Base-by-base conservation (phyloP, 2,113 vertebrate genomes). In the Clupea harengus region DNA sequence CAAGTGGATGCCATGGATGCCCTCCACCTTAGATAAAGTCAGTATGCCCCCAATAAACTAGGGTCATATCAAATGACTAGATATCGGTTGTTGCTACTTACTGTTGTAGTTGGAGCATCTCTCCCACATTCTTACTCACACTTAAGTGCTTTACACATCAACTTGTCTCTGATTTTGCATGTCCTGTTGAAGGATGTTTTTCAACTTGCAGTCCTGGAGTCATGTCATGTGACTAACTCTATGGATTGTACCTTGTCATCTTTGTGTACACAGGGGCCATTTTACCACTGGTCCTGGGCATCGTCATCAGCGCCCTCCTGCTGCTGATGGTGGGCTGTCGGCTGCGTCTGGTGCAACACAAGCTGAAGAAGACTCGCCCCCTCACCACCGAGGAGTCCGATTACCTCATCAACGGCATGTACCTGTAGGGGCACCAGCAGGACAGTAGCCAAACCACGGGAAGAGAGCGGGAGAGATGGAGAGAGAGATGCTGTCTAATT, bases 381-480 rank as follows among this genome's bases (percentile, higher is more conserved):
- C 96, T 99, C 88, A 98, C 96, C 83, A 99, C 97, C 0, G 98
- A 99, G 93, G 98, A 99, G 91, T 99, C 98, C 0, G 98, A 99
- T 95, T 99, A 99, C 95, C 97, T 99, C 95, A 99, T 99, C 92
- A 99, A 99, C 52, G 98, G 98, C 95, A 99, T 99, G 98, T 99
- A 99, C 93, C 95, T 99, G 84, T 99, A 95, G 94, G 82, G 22
- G 54, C 18, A 18, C 54, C 54, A 60, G 18, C 54, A 60, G 54
- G 54, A 60, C 18, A 22, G 18, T 20, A 60, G 4, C 54, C 54
- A 22, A 22, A 60, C 20, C 54, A 60, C 22, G n/a, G 11, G 7
- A 13, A 28, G 60, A 67, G 60, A 13, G 60, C 5, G 20, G 60
- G 64, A 67, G 64, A 13, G 64, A 60, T 15, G 54, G 54, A 60